Evolutionary conservation across 1,140 invertebrate species (phyloP), one percentile per base, ranked within the genome.

Genomic region (Scaptodrosophila lebanonensis): DNA sequence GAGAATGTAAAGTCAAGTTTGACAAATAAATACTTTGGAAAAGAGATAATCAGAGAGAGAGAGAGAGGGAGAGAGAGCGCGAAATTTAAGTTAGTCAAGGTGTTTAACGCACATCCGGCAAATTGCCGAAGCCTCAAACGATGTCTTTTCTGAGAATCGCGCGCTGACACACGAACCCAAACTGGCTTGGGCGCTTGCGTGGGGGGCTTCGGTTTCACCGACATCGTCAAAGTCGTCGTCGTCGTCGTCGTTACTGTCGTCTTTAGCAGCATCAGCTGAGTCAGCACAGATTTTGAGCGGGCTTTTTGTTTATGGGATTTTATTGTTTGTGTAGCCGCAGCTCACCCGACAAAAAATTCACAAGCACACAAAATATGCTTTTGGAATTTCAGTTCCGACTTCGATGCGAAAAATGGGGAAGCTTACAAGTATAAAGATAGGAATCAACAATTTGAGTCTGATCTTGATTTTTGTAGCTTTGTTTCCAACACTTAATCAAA

Each of bases 191-290:
- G 30, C 61, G 64, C 38, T 67, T 48, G 64, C 64, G 63, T 67
- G 64, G 64, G 63, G 64, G 64, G 47, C 51, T 66, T 65, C 30
- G 35, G 25, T 48, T 47, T 27, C 29, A 33, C 43, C 58, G 59
- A 50, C 49, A 52, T 61, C 39, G 49, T 18, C n/a, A n/a, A n/a
- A n/a, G 20, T 13, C 62, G 45, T 56, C 43, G 27, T 3, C 27
- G 33, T 15, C 57, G 49, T 30, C 20, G 47, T 11, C 45, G 33
- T n/a, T n/a, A n/a, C n/a, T n/a, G n/a, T n/a, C n/a, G n/a, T n/a
- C n/a, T n/a, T n/a, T n/a, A n/a, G n/a, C 64, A 58, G 73, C 68
- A 69, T 79, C 73, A 65, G 66, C 72, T 77, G 73, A 77, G 64
- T 79, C 73, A 77, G 72, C 71, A 40, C 18, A 51, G 29, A 9